Evolutionary conservation across 2,113 vertebrate species (phyloP).

Genomic region (Zosterops pallidus): DNA sequence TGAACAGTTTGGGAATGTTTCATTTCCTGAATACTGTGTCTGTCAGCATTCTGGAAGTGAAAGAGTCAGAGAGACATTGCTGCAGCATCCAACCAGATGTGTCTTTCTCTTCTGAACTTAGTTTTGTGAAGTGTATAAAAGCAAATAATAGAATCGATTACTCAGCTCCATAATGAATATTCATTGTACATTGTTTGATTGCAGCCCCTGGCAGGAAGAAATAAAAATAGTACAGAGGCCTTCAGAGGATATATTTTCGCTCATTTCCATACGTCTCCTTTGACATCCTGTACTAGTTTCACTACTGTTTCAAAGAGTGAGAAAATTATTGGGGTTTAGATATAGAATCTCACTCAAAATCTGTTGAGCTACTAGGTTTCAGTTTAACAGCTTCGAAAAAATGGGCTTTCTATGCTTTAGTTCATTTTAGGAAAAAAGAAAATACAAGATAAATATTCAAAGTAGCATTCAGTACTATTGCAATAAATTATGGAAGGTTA

Average conservation of each 20-base stretch:
- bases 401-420: not conserved
- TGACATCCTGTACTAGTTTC: not conserved
- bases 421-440: not conserved
- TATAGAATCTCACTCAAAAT: not conserved
- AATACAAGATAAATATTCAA: not conserved
- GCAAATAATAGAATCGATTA: not conserved
- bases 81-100: not conserved
- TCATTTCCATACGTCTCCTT: constrained; percentile 4
- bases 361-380: not conserved
- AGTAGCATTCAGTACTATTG: not conserved
- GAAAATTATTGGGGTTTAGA: not conserved
- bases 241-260: not conserved
- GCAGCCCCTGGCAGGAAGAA: not conserved
- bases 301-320: not conserved
- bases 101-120: not conserved
- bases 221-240: not conserved
- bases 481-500: not conserved
- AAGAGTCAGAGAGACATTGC: not conserved
- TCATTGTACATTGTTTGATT: constrained; percentile 10
- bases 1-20: not conserved
- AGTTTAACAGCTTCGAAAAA: not conserved
- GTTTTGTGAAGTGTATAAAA: not conserved
- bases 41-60: not conserved
- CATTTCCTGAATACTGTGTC: not conserved
- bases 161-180: constrained; percentile 22